Evolutionary conservation across 2,888 invertebrate species (phyloP), one percentile per base, ranked within the genome.

Genomic region (Chouioia cunea): DNA sequence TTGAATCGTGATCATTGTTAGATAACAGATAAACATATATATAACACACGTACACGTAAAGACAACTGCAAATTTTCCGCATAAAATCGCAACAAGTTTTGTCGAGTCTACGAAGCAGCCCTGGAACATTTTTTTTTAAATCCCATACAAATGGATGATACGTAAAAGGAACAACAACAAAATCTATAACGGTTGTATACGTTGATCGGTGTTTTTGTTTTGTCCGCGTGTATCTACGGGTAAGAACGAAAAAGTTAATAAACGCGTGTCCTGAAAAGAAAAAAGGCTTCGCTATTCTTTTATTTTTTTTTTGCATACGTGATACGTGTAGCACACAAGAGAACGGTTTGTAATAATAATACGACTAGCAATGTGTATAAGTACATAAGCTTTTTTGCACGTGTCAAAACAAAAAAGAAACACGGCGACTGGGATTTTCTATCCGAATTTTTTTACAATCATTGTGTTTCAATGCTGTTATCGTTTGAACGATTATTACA

Each of bases 1-100:
- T 73, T 73, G 64, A 73, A 67, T 70, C 56, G 73, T 73, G 70
- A 36, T 36, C 10, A 67, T 70, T 73, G 73, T 73, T 73, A 73
- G 70, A 67, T 65, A 64, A 54, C 15, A 54, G 54, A 67, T 54
- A 71, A 64, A 54, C 18, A 44, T 36, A 64, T 52, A 27, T 56
- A 57, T 20, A n/a, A 48, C 65, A 43, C 10, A n/a, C n/a, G n/a
- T 16, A 47, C 10, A 4, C 58, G 12, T 23, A 53, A 48, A 47
- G 20, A 36, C 16, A n/a, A 59, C 47, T 4, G 60, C 23, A 48
- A 67, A 62, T 59, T 53, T 43, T 12, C 36, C 1, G 56, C 18
- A 52, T 43, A 48, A 66, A 52, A 12, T 36, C 36, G 46, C 48
- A 62, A 52, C 52, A 68, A 43, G 53, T 65, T 53, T 65, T 36